phyloP scores from a whole-genome alignment of 2,113 vertebrate genomes.

The Echinops telfairi region DNA sequence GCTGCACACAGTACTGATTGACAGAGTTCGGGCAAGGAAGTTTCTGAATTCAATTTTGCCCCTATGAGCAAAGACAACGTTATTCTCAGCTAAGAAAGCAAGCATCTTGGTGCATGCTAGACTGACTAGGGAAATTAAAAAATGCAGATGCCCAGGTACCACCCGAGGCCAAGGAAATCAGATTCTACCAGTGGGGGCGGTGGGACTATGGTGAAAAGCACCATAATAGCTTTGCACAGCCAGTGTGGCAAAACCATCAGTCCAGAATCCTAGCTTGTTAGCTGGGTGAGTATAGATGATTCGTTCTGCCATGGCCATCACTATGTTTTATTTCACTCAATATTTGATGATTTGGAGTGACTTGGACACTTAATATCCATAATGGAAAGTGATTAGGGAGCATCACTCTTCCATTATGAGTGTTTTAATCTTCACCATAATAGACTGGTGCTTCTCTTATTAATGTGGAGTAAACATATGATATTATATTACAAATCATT shows the following conservation, averaged over 20 bases:
- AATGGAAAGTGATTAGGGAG: slow-evolving; percentile 60
- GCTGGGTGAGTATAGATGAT: background rate
- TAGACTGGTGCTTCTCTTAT: slow-evolving; percentile 63
- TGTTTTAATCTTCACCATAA: slow-evolving; percentile 62
- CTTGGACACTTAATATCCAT: slow-evolving; percentile 62
- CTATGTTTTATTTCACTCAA: slow-evolving; percentile 45
- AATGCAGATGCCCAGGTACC: background rate
- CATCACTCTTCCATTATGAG: slow-evolving; percentile 61
- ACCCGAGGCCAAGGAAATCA: slow-evolving; percentile 27
- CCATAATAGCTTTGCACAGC: background rate
- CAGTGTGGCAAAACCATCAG: background rate
- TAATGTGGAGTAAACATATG: slow-evolving; percentile 57
- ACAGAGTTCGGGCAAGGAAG: slow-evolving; percentile 65
- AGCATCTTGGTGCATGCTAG: slow-evolving; percentile 40
- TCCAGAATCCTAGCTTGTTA: slow-evolving; percentile 35
- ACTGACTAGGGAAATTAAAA: background rate
- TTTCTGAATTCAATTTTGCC: slow-evolving; percentile 67
- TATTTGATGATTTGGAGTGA: slow-evolving; percentile 70
- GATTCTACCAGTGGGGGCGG: background rate
- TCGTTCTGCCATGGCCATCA: slow-evolving; percentile 15
- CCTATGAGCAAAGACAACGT: slow-evolving; percentile 55
- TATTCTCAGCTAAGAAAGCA: slow-evolving; percentile 67
- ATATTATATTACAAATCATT: slow-evolving; percentile 63
- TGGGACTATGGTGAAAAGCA: slow-evolving; percentile 20
- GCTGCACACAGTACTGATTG: slow-evolving; percentile 75